A percentile compares a stretch with the other conserved stretches of the same genome.
phyloP scores from a whole-genome alignment of 1,140 invertebrate species.

The Brachionus rubens region DNA sequence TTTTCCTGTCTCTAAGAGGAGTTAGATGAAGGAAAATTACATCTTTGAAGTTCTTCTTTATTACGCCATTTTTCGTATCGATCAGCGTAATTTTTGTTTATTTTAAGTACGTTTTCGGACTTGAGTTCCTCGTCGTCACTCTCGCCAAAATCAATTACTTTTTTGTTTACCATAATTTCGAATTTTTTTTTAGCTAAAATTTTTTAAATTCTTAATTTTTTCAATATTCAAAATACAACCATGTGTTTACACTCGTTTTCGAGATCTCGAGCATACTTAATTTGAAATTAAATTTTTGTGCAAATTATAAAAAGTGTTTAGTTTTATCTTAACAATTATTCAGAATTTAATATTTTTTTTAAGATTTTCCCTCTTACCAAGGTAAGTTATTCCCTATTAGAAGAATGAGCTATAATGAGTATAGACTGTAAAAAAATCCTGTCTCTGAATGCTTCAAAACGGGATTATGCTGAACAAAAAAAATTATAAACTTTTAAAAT shows the following conservation, averaged over 20 bases:
- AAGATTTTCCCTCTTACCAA: no score
- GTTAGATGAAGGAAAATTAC: no score
- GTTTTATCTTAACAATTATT: no score
- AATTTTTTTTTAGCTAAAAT: neutral
- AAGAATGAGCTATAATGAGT: no score
- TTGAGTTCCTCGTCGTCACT: conserved; percentile 20
- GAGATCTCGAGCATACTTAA: neutral
- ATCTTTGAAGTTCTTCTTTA: conserved; percentile 79
- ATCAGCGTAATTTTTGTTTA: conserved; percentile 75
- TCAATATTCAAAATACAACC: neutral
- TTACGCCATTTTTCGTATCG: conserved; percentile 75
- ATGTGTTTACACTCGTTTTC: neutral
- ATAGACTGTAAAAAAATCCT: no score
- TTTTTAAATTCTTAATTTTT: neutral
- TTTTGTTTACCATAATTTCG: conserved; percentile 9
- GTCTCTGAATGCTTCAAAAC: no score
- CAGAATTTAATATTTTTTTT: no score
- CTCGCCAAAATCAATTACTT: neutral
- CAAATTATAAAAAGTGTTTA: no score
- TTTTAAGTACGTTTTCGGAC: neutral
- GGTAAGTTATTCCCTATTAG: no score
- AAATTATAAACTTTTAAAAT: no score
- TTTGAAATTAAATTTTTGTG: neutral
- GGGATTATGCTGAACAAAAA: no score
- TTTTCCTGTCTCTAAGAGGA: no score